These are phyloP conservation scores for Enteromius treurensis DNA, from an alignment of 2,797 vertebrate species.

Conservation along the genomic window DNA sequence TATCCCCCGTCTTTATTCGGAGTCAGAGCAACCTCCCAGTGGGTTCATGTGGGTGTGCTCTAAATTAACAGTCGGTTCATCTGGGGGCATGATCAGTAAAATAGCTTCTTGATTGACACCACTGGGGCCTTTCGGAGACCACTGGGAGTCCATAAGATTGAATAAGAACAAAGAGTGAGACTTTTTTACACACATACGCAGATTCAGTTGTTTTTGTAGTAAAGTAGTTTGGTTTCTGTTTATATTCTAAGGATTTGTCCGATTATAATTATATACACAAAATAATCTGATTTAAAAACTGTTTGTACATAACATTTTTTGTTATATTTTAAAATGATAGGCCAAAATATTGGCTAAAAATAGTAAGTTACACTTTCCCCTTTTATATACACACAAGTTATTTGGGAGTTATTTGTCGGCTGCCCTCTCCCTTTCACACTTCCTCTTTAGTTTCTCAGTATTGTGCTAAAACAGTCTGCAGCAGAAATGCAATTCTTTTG, in stretches of 20 bases:
- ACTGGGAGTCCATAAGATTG: conserved; percentile 18
- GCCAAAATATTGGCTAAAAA: background rate
- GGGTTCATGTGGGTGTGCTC: conserved; percentile 24
- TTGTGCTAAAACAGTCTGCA: conserved; percentile 41
- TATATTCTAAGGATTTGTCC: background rate
- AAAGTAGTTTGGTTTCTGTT: background rate
- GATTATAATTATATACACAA: background rate
- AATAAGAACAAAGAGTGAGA: conserved; percentile 18
- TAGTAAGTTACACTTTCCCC: background rate
- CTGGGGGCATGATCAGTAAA: conserved; percentile 14
- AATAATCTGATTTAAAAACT: background rate
- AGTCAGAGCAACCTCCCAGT: conserved; percentile 6
- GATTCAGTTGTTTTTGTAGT: background rate
- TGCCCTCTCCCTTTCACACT: conserved; percentile 54
- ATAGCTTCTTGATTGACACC: conserved; percentile 25
- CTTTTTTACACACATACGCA: background rate
- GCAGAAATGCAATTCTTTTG: conserved; percentile 36
- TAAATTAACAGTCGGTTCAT: conserved; percentile 30
- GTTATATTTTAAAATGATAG: background rate
- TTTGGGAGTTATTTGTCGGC: background rate
- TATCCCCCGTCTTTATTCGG: conserved; percentile 37
- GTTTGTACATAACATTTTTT: background rate
- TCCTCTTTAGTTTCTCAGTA: conserved; percentile 60
- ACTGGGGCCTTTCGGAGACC: conserved; percentile 11
- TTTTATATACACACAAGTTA: background rate